phyloP scores from a whole-genome alignment of 2,888 invertebrate genomes.

The Latrodectus hesperus region DNA sequence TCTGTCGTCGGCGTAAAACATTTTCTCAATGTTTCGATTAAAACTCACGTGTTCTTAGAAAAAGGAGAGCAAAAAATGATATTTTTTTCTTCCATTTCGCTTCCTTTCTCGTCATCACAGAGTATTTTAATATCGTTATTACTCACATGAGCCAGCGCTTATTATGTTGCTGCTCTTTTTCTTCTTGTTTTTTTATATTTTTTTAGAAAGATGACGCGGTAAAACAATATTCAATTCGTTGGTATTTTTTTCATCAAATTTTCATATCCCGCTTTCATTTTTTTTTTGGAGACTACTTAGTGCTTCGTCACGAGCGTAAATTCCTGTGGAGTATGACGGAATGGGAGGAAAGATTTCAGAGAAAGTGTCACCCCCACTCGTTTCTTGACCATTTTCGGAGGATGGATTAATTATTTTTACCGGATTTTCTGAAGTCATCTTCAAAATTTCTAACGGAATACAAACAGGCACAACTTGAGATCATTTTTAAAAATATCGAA shows the following conservation, averaged over 20 bases:
- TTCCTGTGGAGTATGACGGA: conserved; percentile 4
- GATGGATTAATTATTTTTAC: too few species aligned
- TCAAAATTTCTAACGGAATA: too few species aligned
- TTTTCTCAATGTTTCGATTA: conserved; percentile 26
- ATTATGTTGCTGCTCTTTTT: too few species aligned
- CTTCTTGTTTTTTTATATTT: too few species aligned
- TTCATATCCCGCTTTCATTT: not conserved
- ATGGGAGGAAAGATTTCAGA: not conserved
- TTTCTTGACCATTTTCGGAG: too few species aligned
- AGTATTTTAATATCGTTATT: conserved; percentile 51
- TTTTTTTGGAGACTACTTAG: not conserved
- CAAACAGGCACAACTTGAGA: too few species aligned
- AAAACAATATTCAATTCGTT: conserved; percentile 7
- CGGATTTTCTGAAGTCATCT: too few species aligned
- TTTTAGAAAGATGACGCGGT: too few species aligned
- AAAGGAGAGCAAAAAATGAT: not conserved
- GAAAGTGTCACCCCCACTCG: not conserved
- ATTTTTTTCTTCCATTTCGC: not conserved
- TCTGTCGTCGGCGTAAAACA: conserved; percentile 16
- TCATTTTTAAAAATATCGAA: too few species aligned
- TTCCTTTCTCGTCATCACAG: conserved; percentile 17
- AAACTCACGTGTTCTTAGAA: conserved; percentile 60
- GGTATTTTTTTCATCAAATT: conserved; percentile 3
- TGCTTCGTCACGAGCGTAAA: not conserved
- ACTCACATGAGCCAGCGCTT: conserved; percentile 18